Evolutionary conservation across 2,888 invertebrate genomes (phyloP).

Genomic region (Dynastes hyllus): DNA sequence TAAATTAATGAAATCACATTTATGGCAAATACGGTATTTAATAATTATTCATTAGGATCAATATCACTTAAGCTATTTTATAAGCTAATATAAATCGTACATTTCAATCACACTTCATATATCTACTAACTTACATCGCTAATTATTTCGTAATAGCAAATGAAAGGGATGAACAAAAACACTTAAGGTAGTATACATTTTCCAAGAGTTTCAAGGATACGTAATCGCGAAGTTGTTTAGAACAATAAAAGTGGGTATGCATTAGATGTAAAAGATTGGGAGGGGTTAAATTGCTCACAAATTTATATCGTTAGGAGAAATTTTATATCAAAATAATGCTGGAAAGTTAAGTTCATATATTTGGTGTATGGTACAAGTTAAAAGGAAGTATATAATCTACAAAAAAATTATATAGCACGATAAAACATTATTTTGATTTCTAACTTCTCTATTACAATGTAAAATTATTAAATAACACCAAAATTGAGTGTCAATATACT

Average conservation of each 20-base stretch:
- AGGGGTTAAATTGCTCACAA: not conserved
- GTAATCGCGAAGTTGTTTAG: too few species aligned
- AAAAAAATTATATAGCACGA: not conserved
- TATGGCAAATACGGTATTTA: constrained; percentile 55
- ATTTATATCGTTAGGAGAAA: not conserved
- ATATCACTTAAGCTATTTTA: constrained; percentile 51
- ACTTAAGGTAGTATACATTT: constrained; percentile 1
- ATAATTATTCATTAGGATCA: constrained; percentile 48
- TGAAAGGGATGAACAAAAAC: constrained; percentile 31
- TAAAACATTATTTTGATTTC: constrained; percentile 30
- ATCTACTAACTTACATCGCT: constrained; percentile 46
- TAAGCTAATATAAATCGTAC: constrained; percentile 47
- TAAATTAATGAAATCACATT: constrained; percentile 56
- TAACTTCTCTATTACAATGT: not conserved
- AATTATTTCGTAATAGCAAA: constrained; percentile 42
- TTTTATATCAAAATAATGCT: constrained; percentile 31
- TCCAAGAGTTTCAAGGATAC: not conserved
- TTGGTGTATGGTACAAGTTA: not conserved
- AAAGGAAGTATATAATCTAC: not conserved
- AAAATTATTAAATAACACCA: constrained; percentile 23
- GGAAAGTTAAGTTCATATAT: constrained; percentile 6
- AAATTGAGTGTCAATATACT: constrained; percentile 33
- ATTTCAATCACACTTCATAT: constrained; percentile 49
- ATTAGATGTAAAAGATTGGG: too few species aligned
- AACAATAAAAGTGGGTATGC: too few species aligned